phyloP scores from a whole-genome alignment of 1,140 invertebrate genomes.

The Drosophila tropicalis region DNA sequence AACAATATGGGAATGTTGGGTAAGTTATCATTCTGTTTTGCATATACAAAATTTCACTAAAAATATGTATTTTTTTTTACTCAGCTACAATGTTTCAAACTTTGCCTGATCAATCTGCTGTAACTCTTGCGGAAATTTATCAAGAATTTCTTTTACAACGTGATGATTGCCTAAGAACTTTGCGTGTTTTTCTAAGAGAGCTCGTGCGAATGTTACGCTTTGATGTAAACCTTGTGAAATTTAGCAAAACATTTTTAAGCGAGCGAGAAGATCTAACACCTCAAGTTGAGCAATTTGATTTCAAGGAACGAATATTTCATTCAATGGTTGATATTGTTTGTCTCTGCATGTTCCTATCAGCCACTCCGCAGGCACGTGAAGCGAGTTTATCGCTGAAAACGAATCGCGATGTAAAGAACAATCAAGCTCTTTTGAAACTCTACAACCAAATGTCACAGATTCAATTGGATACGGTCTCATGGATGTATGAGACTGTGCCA shows the following conservation, averaged over 20 bases:
- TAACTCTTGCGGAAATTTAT: conserved; percentile 91
- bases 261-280: conserved; percentile 85
- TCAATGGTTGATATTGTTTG: conserved; percentile 93
- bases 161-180: conserved; percentile 94
- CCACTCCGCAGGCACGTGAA: conserved; percentile 91
- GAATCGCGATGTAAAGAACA: conserved; percentile 72
- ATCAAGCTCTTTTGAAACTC: conserved; percentile 85
- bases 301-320: conserved; percentile 92
- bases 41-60: neutral
- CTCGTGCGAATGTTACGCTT: conserved; percentile 92
- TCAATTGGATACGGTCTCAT: conserved; percentile 91
- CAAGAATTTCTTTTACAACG: conserved; percentile 93
- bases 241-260: conserved; percentile 88
- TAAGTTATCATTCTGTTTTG: conserved; percentile 27
- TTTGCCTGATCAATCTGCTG: conserved; percentile 89
- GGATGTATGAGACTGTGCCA: conserved; percentile 92
- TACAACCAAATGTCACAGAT: conserved; percentile 90
- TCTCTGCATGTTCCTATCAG: conserved; percentile 92
- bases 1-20: conserved; percentile 92
- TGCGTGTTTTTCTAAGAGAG: conserved; percentile 92
- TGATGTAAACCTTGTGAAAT: conserved; percentile 89
- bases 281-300: conserved; percentile 86
- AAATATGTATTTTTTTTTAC: conserved; percentile 11
- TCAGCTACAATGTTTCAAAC: conserved; percentile 93
- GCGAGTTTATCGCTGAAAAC: conserved; percentile 83